Conservation (phyloP, 2,797 vertebrate species). For the Macroramphosus scolopax region DNA sequence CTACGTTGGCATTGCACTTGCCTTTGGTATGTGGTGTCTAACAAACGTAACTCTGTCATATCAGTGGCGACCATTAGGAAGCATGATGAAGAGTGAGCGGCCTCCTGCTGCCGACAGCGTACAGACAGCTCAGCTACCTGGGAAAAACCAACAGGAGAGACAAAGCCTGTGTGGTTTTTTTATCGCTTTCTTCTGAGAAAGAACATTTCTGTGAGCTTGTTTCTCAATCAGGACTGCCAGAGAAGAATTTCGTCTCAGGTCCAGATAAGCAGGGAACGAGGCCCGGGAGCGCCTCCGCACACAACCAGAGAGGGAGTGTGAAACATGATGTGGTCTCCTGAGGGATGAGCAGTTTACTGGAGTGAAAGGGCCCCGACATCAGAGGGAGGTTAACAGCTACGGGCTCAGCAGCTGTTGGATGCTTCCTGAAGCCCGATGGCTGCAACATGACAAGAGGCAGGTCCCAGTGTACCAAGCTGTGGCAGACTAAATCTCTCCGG, state of each 20-base stretch:
- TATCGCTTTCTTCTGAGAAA: slow-evolving; percentile 14
- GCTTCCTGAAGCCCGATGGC: slow-evolving; percentile 12
- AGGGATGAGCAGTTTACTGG: slow-evolving; percentile 25
- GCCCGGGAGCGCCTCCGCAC: slow-evolving; percentile 25
- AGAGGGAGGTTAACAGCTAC: slow-evolving; percentile 16
- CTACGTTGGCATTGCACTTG: too few species aligned
- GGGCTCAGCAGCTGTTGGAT: slow-evolving; percentile 31
- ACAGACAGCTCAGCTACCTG: slow-evolving; percentile 3
- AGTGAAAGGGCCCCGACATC: slow-evolving; percentile 32
- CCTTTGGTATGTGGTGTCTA: too few species aligned
- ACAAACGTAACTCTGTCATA: too few species aligned
- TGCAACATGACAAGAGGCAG: slow-evolving; percentile 1
- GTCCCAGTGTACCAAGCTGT: slow-evolving; percentile 13
- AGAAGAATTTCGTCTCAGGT: slow-evolving; percentile 43
- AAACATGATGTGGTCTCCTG: slow-evolving; percentile 57
- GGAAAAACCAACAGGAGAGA: neutral
- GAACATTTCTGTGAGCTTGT: slow-evolving; percentile 22
- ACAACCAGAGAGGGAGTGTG: slow-evolving; percentile 40
- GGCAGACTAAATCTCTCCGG: slow-evolving; percentile 13
- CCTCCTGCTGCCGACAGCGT: neutral
- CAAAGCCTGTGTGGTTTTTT: neutral
- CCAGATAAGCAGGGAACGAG: slow-evolving; percentile 50
- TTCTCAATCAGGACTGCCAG: slow-evolving; percentile 44
- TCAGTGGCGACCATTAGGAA: too few species aligned
- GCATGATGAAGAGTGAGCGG: neutral